Conservation (phyloP, 1,140 invertebrate species). For the Bombus sylvicola region DNA sequence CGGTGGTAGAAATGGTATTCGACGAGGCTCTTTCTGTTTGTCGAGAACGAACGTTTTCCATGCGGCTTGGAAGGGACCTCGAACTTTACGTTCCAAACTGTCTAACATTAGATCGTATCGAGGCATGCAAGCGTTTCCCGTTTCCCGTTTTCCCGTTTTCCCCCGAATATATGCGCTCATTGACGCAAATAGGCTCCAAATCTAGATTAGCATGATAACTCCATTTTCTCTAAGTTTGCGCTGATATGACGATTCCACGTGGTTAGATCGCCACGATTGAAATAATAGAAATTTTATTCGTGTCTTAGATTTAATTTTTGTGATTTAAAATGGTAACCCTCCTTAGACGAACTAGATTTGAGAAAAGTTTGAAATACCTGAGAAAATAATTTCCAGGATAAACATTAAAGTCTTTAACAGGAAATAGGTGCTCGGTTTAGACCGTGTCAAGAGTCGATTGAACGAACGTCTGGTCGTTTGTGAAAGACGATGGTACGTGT, state of each 20-base stretch:
- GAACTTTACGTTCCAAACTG: background rate
- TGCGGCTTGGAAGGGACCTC: background rate
- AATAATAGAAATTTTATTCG: background rate
- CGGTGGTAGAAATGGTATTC: constrained; percentile 27
- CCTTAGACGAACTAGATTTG: too few species aligned
- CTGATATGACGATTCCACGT: too few species aligned
- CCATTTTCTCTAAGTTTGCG: background rate
- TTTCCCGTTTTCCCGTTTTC: background rate
- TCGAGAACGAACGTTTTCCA: constrained; percentile 47
- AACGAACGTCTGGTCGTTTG: background rate
- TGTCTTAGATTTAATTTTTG: background rate
- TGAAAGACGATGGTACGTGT: background rate
- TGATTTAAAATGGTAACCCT: background rate
- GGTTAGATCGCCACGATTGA: background rate
- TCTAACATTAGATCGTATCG: constrained; percentile 50
- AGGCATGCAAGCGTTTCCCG: constrained; percentile 14
- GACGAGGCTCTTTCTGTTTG: constrained; percentile 32
- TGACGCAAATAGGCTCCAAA: constrained; percentile 28
- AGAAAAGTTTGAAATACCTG: background rate
- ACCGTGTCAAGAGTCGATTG: too few species aligned
- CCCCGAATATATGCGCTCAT: background rate
- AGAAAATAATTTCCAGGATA: background rate
- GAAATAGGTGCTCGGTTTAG: background rate
- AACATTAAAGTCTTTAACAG: too few species aligned
- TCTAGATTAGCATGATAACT: background rate